Percentiles rank a stretch among this genome's conserved stretches.
These are phyloP conservation scores for Todiramphus saurophagus DNA, from an alignment of 2,113 vertebrate species.

Conservation along the genomic window DNA sequence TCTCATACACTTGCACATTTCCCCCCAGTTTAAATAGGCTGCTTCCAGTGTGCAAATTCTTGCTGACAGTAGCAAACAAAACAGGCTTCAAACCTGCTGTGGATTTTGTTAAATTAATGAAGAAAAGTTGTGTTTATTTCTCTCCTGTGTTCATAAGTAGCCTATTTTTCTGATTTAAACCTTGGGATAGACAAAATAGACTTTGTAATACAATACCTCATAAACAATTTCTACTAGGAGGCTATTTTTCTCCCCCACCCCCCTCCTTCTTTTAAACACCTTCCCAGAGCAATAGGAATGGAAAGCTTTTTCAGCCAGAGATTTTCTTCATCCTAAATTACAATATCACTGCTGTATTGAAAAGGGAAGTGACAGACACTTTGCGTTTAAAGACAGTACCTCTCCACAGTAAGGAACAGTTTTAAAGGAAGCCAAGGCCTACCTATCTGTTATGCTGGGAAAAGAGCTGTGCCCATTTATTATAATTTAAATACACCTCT, in stretches of 20 bases:
- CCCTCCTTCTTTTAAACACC: background rate
- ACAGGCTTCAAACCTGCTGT: background rate
- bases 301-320: background rate
- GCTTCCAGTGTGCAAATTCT: background rate
- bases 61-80: background rate
- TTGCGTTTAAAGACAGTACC: background rate
- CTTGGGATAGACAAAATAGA: background rate
- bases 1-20: background rate
- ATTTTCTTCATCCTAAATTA: background rate
- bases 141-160: background rate
- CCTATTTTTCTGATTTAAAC: background rate
- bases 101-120: conserved; percentile 10
- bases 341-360: background rate
- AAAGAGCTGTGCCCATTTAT: background rate
- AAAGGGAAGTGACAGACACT: background rate
- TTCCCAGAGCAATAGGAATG: background rate
- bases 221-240: background rate
- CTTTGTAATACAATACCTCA: background rate
- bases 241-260: background rate
- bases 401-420: background rate
- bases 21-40: background rate
- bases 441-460: background rate
- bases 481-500: background rate
- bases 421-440: background rate
- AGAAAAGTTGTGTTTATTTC: background rate